phyloP scores from a whole-genome alignment of 2,113 vertebrate genomes.

The Carassius auratus region DNA sequence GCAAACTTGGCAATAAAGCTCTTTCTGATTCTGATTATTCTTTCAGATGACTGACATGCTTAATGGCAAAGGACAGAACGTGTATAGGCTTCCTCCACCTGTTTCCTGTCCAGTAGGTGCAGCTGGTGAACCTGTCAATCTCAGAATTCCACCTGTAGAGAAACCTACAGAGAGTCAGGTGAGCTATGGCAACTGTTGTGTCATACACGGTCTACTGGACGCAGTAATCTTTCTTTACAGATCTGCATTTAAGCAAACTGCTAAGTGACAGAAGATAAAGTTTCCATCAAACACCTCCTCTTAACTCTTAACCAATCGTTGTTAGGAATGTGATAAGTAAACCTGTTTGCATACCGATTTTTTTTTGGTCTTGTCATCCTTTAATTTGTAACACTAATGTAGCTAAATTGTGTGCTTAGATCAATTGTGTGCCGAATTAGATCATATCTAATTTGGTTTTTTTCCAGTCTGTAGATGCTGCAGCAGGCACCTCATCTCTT shows the following conservation, averaged over 20 bases:
- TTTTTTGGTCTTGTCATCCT: background rate
- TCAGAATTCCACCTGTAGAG: slow-evolving; percentile 81
- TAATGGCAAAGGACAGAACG: slow-evolving; percentile 73
- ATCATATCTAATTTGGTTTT: too few species aligned
- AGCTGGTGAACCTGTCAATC: slow-evolving; percentile 73
- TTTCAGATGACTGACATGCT: slow-evolving; percentile 80
- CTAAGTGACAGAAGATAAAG: background rate
- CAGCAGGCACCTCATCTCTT: slow-evolving; percentile 73
- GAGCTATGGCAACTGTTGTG: background rate
- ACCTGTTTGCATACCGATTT: background rate
- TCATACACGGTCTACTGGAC: background rate
- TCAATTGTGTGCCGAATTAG: too few species aligned
- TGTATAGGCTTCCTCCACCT: slow-evolving; percentile 83
- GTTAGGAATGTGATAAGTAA: background rate
- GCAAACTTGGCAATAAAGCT: too few species aligned
- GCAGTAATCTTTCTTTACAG: background rate
- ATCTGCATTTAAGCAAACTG: background rate
- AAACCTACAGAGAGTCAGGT: slow-evolving; percentile 72
- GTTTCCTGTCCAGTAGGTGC: slow-evolving; percentile 67
- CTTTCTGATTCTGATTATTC: background rate
- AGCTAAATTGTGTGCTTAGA: background rate
- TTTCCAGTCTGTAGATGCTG: slow-evolving; percentile 72
- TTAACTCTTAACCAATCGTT: background rate
- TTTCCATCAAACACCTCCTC: background rate
- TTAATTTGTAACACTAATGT: background rate